Evolutionary conservation across 1,140 invertebrate genomes (phyloP).

Genomic region (Mesaphorura yosii): DNA sequence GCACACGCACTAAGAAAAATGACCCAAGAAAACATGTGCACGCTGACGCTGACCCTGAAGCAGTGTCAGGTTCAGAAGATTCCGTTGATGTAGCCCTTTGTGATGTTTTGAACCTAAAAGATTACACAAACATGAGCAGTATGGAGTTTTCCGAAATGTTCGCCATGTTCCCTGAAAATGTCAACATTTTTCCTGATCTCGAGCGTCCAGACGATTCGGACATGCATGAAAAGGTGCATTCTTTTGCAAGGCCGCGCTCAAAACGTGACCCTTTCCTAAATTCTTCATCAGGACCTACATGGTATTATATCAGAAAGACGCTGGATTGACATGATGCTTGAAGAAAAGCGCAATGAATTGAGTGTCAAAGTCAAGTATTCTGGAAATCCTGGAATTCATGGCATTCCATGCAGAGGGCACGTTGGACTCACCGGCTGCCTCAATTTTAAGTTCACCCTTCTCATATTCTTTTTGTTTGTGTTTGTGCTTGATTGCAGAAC

Average conservation of each 20-base stretch:
- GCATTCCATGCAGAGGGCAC: neutral
- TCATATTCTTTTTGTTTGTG: slow-evolving; percentile 35
- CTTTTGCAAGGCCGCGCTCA: neutral
- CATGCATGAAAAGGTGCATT: neutral
- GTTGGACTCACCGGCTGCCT: neutral
- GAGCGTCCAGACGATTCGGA: too few species aligned
- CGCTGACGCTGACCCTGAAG: neutral
- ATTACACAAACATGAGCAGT: neutral
- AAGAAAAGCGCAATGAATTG: neutral
- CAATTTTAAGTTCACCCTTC: slow-evolving; percentile 31
- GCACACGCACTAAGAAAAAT: too few species aligned
- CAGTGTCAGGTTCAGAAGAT: neutral
- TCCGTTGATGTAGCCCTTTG: neutral
- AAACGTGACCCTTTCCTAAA: neutral
- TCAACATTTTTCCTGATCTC: neutral
- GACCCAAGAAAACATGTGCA: too few species aligned
- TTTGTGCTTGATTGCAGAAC: slow-evolving; percentile 42
- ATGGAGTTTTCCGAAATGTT: neutral
- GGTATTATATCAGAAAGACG: neutral
- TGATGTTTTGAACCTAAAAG: too few species aligned
- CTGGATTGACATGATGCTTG: neutral
- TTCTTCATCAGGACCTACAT: neutral
- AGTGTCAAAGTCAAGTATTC: neutral
- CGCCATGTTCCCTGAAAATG: neutral
- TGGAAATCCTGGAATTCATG: slow-evolving; percentile 1